Conservation (phyloP, 2,888 invertebrate species). For the Lasioglossum calceatum region DNA sequence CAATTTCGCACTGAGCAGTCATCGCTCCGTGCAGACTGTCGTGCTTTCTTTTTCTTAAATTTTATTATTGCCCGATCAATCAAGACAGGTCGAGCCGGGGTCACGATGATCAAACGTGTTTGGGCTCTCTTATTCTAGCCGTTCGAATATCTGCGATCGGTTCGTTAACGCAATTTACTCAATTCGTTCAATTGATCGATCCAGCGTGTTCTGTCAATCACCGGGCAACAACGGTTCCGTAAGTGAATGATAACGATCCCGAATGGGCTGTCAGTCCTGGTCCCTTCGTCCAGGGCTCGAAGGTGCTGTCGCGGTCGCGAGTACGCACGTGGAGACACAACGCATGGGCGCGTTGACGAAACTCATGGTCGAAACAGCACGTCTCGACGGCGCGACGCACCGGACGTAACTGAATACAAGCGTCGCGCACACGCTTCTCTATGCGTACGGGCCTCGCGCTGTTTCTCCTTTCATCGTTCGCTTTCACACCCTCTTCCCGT, state of each 20-base stretch:
- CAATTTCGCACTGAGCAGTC: constrained; percentile 28
- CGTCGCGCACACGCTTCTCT: constrained; percentile 68
- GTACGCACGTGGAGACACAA: constrained; percentile 39
- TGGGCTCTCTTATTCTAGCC: neutral
- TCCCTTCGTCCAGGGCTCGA: neutral
- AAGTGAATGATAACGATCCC: neutral
- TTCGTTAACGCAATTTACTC: neutral
- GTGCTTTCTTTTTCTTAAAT: neutral
- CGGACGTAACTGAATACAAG: constrained; percentile 82
- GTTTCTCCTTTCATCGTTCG: constrained; percentile 44
- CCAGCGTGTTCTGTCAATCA: neutral
- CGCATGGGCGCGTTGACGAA: constrained; percentile 40
- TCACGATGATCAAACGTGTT: neutral
- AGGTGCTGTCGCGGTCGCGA: neutral
- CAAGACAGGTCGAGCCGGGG: neutral
- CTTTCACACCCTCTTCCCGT: constrained; percentile 44
- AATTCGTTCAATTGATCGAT: constrained; percentile 1
- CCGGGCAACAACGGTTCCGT: neutral
- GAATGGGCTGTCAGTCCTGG: neutral
- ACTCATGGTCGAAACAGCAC: constrained; percentile 64
- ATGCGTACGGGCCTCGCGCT: constrained; percentile 61
- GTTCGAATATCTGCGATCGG: neutral
- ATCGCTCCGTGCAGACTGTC: neutral
- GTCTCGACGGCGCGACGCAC: constrained; percentile 80
- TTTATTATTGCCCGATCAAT: constrained; percentile 31